phyloP scores from a whole-genome alignment of 2,888 invertebrate genomes.

The Pinctada fucata region DNA sequence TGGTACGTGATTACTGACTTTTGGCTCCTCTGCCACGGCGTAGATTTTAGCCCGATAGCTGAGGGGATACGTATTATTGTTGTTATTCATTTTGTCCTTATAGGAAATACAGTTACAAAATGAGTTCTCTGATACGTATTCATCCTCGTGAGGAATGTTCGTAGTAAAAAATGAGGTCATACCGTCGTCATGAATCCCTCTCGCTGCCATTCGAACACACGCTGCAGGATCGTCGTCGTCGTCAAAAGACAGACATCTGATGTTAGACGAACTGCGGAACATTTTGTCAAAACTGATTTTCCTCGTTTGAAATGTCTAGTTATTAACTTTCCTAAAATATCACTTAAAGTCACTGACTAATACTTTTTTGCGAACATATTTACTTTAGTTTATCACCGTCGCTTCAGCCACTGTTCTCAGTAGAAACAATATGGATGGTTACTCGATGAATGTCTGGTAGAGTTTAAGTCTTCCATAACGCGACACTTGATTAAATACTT shows the following conservation, averaged over 20 bases:
- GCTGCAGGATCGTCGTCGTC: constrained; percentile 28
- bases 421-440: too few relatives aligned
- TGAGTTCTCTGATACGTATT: constrained; percentile 13
- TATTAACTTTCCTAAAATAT: too few relatives aligned
- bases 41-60: constrained; percentile 15
- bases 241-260: constrained; percentile 30
- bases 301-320: too few relatives aligned
- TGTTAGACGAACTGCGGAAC: constrained; percentile 30
- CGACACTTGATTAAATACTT: too few relatives aligned
- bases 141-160: constrained; percentile 36
- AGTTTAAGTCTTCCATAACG: too few relatives aligned
- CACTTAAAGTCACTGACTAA: too few relatives aligned
- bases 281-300: not conserved
- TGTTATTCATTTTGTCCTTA: not conserved
- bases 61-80: constrained; percentile 2
- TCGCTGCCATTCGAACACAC: constrained; percentile 38
- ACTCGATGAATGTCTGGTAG: too few relatives aligned
- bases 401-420: too few relatives aligned
- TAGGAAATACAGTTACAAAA: constrained; percentile 5
- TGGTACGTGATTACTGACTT: not conserved
- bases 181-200: constrained; percentile 39
- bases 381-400: too few relatives aligned
- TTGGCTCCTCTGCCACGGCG: constrained; percentile 14
- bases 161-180: constrained; percentile 32
- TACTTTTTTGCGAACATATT: too few relatives aligned